Percentiles rank a stretch among this genome's conserved stretches.
Evolutionary conservation across 2,797 vertebrate species (phyloP).

Genomic region (Florisuga fusca): DNA sequence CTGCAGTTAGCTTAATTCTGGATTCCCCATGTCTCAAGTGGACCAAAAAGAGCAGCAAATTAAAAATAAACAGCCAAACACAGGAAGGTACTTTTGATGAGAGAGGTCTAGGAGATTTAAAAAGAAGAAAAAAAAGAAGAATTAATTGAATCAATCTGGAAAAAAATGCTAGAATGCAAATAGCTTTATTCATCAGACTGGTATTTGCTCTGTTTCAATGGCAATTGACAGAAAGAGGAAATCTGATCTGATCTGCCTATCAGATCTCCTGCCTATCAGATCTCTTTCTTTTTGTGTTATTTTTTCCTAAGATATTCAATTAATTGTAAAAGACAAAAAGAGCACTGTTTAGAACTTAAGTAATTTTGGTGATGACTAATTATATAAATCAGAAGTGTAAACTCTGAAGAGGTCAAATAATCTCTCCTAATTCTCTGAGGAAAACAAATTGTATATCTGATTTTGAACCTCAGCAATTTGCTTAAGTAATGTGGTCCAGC

Average conservation of each 20-base stretch:
- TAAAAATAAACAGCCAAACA: not conserved
- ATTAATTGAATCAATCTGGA: too few species aligned
- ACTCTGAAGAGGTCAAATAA: not conserved
- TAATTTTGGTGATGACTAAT: not conserved
- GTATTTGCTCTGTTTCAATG: not conserved
- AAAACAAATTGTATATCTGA: not conserved
- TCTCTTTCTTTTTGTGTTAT: not conserved
- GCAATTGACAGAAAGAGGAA: not conserved
- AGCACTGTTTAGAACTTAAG: not conserved
- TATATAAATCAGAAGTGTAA: not conserved
- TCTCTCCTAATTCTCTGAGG: not conserved
- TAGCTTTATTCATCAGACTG: not conserved
- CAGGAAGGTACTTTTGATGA: not conserved
- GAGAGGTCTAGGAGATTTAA: not conserved
- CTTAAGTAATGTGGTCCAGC: not conserved
- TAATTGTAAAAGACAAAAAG: not conserved
- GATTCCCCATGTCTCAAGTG: not conserved
- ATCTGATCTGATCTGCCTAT: not conserved
- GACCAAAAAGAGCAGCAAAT: not conserved
- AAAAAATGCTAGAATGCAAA: not conserved
- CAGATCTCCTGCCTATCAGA: too few species aligned
- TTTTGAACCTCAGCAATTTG: not conserved
- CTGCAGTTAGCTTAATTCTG: not conserved
- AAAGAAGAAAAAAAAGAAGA: not conserved
- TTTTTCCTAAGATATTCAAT: not conserved